A percentile compares a stretch with the other conserved stretches of the same genome.
Evolutionary conservation across 2,113 vertebrate species (phyloP).

Genomic region (Electrona antarctica): DNA sequence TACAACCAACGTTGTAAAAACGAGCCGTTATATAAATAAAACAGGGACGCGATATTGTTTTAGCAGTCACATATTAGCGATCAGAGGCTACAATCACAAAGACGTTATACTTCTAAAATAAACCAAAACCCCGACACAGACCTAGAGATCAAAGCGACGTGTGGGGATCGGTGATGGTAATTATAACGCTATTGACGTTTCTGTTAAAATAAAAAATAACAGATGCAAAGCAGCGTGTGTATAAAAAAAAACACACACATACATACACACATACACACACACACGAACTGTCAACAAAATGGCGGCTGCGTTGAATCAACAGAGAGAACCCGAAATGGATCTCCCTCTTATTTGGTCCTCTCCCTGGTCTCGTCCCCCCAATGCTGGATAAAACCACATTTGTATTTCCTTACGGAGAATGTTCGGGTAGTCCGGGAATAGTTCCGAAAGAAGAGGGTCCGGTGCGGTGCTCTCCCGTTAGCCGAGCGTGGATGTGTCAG

Average conservation of each 20-base stretch:
- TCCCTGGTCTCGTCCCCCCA: slow-evolving; percentile 42
- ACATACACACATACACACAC: slow-evolving; percentile 56
- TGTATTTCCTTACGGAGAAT: slow-evolving; percentile 28
- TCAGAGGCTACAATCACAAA: too few species aligned
- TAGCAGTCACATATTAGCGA: not conserved
- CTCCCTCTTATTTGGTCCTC: slow-evolving; percentile 68
- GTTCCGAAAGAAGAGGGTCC: slow-evolving; percentile 47
- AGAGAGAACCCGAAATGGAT: slow-evolving; percentile 83
- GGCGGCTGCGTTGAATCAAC: slow-evolving; percentile 86
- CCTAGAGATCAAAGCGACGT: too few species aligned
- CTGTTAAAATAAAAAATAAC: slow-evolving; percentile 40
- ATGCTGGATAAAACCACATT: slow-evolving; percentile 50
- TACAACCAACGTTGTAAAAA: too few species aligned
- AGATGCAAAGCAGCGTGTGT: slow-evolving; percentile 62
- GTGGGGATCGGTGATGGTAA: too few species aligned
- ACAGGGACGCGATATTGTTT: slow-evolving; percentile 60
- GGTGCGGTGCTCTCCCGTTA: slow-evolving; percentile 44
- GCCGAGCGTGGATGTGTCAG: slow-evolving; percentile 78
- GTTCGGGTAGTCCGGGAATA: slow-evolving; percentile 61
- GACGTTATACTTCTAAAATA: too few species aligned
- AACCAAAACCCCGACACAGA: too few species aligned
- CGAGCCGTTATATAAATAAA: too few species aligned
- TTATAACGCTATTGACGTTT: too few species aligned
- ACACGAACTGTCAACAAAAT: slow-evolving; percentile 87
- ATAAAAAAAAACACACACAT: slow-evolving; percentile 68